Evolutionary conservation across 2,113 vertebrate genomes (phyloP).

Genomic region (Arvicanthis niloticus): DNA sequence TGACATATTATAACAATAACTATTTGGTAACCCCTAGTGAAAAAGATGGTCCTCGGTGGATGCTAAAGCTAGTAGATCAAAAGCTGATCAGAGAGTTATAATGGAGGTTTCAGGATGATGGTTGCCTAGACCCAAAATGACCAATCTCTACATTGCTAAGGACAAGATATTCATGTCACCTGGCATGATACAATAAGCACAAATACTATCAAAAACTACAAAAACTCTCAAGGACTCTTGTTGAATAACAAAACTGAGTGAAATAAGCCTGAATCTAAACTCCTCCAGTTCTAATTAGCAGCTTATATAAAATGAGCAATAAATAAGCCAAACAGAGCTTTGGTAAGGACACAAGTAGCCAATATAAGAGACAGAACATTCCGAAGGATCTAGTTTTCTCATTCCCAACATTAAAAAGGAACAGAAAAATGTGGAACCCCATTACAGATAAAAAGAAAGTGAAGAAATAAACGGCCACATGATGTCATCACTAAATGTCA

Average conservation of each 20-base stretch:
- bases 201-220: not conserved
- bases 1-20: not conserved
- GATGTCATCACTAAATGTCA: not conserved
- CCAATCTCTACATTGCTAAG: not conserved
- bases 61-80: not conserved
- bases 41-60: not conserved
- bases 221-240: not conserved
- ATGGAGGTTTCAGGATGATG: not conserved
- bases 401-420: not conserved
- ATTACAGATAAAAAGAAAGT: constrained; percentile 5
- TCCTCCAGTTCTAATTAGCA: not conserved
- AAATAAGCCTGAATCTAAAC: constrained; percentile 47
- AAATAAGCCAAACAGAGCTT: constrained; percentile 28
- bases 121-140: not conserved
- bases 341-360: constrained; percentile 8
- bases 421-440: not conserved
- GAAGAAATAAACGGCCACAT: not conserved
- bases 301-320: not conserved
- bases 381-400: constrained; percentile 27
- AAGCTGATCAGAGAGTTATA: not conserved
- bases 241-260: constrained; percentile 39
- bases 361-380: constrained; percentile 12
- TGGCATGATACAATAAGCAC: not conserved
- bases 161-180: not conserved
- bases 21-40: not conserved